Evolutionary conservation across 2,888 invertebrate genomes (phyloP).

Genomic region (Erynnis tages): DNA sequence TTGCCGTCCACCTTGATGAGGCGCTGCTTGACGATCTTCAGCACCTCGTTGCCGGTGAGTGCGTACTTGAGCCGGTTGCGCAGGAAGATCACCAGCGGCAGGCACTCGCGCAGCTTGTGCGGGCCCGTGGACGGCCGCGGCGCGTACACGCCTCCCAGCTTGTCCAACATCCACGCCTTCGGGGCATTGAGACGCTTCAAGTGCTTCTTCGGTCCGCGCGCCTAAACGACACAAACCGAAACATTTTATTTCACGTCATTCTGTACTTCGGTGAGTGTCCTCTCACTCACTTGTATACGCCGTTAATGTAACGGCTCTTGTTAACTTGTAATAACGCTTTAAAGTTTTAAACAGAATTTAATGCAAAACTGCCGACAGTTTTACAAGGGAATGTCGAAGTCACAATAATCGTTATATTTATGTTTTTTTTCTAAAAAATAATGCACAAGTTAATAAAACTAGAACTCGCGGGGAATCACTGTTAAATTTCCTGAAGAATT

Average conservation of each 20-base stretch:
- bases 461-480: neutral
- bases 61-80: slow-evolving; percentile 99
- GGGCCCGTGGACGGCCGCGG: slow-evolving; percentile 99
- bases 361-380: too few species aligned
- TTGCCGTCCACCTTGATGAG: slow-evolving; percentile 99
- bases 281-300: too few species aligned
- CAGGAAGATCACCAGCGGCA: slow-evolving; percentile 97
- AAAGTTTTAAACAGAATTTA: too few species aligned
- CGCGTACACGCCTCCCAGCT: slow-evolving; percentile 98
- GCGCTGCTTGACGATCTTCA: slow-evolving; percentile 98
- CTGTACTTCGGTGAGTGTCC: too few species aligned
- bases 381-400: too few species aligned
- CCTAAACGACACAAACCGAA: slow-evolving; percentile 79
- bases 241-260: too few species aligned
- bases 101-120: slow-evolving; percentile 97
- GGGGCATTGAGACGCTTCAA: slow-evolving; percentile 99
- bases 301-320: too few species aligned
- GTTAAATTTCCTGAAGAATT: neutral
- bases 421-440: neutral
- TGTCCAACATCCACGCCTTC: slow-evolving; percentile 99
- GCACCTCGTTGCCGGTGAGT: slow-evolving; percentile 96
- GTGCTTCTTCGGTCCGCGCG: slow-evolving; percentile 99
- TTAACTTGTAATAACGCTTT: too few species aligned
- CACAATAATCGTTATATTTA: neutral
- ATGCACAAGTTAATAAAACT: neutral